Evolutionary conservation across 2,797 vertebrate species (phyloP).

Genomic region (Champsocephalus gunnari): DNA sequence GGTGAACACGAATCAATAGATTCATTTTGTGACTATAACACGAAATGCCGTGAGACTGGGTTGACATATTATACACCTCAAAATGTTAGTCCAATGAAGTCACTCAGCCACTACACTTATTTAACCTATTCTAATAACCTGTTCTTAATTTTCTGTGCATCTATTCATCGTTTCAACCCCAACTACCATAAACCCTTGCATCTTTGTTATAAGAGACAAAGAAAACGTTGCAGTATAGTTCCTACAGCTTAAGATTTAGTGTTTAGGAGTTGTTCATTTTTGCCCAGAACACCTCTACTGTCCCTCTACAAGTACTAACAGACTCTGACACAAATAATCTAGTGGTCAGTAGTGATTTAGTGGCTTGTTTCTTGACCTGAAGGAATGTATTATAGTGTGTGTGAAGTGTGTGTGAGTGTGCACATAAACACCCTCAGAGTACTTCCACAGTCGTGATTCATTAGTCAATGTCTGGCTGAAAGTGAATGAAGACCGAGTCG

Average conservation of each 20-base stretch:
- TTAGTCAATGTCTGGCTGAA: constrained; percentile 64
- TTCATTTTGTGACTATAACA: too few relatives aligned
- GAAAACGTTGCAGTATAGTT: background rate
- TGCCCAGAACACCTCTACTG: background rate
- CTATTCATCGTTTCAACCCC: background rate
- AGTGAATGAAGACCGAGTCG: constrained; percentile 58
- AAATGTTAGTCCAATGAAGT: background rate
- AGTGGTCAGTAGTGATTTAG: constrained; percentile 2
- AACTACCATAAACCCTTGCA: background rate
- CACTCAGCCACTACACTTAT: background rate
- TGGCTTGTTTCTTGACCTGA: constrained; percentile 26
- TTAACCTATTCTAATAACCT: too few relatives aligned
- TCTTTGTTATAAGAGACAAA: background rate
- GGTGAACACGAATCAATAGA: too few relatives aligned
- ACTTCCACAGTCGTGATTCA: constrained; percentile 53
- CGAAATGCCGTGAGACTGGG: too few relatives aligned
- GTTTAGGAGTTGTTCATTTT: background rate
- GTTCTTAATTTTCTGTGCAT: background rate
- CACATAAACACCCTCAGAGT: constrained; percentile 44
- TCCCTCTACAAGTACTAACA: background rate
- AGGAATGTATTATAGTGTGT: constrained; percentile 15
- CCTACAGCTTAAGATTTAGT: background rate
- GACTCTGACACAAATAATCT: constrained; percentile 1
- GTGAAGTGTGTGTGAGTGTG: constrained; percentile 3
- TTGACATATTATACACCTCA: background rate